Conservation (phyloP, 1,140 invertebrate species). For the Pentalonia nigronervosa region DNA sequence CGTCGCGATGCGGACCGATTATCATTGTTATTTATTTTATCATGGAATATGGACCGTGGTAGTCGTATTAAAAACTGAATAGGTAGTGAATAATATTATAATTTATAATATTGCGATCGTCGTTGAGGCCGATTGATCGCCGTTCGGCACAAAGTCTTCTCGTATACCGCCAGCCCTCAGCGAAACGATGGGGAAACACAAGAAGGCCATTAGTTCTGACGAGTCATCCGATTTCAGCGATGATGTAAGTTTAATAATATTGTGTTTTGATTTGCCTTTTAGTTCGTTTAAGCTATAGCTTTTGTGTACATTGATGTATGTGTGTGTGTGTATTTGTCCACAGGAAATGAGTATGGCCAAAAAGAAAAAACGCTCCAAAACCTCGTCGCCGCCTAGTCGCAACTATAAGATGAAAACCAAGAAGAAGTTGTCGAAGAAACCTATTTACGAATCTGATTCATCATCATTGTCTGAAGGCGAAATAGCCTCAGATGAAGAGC, state of each 20-base stretch:
- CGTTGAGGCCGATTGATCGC: background rate
- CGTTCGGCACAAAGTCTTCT: background rate
- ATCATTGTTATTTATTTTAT: background rate
- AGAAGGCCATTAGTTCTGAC: conserved; percentile 38
- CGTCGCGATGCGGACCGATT: background rate
- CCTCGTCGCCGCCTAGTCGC: background rate
- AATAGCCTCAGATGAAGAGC: conserved; percentile 25
- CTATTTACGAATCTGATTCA: conserved; percentile 23
- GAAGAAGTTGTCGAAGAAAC: conserved; percentile 20
- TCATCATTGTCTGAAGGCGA: conserved; percentile 45
- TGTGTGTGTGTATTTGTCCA: background rate
- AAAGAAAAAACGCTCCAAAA: conserved; percentile 14
- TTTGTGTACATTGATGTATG: background rate
- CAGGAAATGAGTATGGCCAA: conserved; percentile 18
- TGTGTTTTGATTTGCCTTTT: background rate
- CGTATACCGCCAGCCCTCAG: background rate
- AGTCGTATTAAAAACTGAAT: background rate
- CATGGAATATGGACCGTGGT: background rate
- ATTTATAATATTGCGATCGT: background rate
- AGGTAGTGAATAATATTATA: background rate
- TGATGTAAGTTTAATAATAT: conserved; percentile 34
- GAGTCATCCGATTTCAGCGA: conserved; percentile 27
- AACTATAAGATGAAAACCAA: background rate
- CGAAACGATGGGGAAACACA: conserved; percentile 30
- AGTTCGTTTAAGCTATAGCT: no score